Evolutionary conservation across 2,888 invertebrate species (phyloP).

Genomic region (Dascillus cervinus): DNA sequence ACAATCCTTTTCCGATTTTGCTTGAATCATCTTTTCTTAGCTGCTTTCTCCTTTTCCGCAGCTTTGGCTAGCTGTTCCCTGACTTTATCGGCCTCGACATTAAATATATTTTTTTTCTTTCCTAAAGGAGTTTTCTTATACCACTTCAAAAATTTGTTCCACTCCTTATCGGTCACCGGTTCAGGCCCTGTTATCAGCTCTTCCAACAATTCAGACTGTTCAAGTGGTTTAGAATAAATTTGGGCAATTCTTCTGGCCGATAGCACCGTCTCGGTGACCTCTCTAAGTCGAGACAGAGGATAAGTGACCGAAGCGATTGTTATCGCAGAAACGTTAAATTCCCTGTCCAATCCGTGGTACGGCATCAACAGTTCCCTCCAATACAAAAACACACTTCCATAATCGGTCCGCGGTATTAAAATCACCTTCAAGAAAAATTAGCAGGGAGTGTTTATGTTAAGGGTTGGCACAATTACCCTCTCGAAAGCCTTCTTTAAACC

Average conservation of each 20-base stretch:
- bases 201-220: conserved; percentile 46
- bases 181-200: conserved; percentile 36
- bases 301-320: conserved; percentile 50
- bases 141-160: conserved; percentile 46
- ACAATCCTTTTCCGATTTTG: too few species aligned
- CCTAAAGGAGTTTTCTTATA: conserved; percentile 38
- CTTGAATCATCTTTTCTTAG: conserved; percentile 3
- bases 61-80: conserved; percentile 26
- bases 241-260: conserved; percentile 46
- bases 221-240: conserved; percentile 47
- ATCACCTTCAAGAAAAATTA: conserved; percentile 24
- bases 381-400: conserved; percentile 50
- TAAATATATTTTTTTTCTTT: conserved; percentile 34
- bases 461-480: conserved; percentile 38
- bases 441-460: neutral
- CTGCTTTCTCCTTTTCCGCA: conserved; percentile 32
- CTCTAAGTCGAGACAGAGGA: conserved; percentile 45
- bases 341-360: conserved; percentile 50
- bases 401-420: conserved; percentile 47
- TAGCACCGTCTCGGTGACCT: conserved; percentile 43
- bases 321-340: conserved; percentile 51
- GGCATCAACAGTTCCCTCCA: conserved; percentile 51
- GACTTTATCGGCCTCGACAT: conserved; percentile 23
- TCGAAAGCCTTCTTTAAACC: conserved; percentile 52
- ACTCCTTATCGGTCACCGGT: conserved; percentile 42